phyloP scores from a whole-genome alignment of 1,140 invertebrate species.

The Onthophagus taurus region DNA sequence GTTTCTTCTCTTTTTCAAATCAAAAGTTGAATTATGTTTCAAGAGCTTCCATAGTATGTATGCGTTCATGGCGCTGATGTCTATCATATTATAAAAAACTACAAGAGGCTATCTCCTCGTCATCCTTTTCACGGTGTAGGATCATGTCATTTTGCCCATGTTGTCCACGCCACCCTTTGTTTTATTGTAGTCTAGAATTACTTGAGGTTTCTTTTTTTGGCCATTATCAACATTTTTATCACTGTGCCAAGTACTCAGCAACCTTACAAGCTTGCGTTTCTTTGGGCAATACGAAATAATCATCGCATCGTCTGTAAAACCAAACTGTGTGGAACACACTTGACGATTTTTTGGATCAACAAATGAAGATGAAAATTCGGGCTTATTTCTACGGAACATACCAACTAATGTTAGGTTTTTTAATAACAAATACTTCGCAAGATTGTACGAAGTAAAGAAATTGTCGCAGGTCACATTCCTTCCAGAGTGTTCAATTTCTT shows the following conservation, averaged over 20 bases:
- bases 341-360: neutral
- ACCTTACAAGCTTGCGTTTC: neutral
- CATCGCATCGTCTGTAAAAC: slow-evolving; percentile 3
- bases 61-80: slow-evolving; percentile 9
- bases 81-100: slow-evolving; percentile 11
- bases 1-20: slow-evolving; percentile 2
- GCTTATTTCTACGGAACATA: slow-evolving; percentile 4
- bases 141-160: slow-evolving; percentile 7
- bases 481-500: neutral
- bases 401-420: neutral
- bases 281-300: slow-evolving; percentile 9
- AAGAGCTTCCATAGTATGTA: slow-evolving; percentile 7
- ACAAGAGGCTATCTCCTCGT: neutral
- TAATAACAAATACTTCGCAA: slow-evolving; percentile 2
- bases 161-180: slow-evolving; percentile 2
- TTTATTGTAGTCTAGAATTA: neutral
- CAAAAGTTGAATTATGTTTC: neutral
- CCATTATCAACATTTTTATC: slow-evolving; percentile 2
- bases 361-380: neutral
- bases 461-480: too few relatives aligned
- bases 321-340: slow-evolving; percentile 4
- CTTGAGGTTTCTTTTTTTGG: neutral
- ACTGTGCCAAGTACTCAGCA: slow-evolving; percentile 3
- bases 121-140: slow-evolving; percentile 9
- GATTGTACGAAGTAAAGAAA: slow-evolving; percentile 1